Evolutionary conservation across 92 coral and sea anemone species (phyloP).

Genomic region (Parazoanthus swiftii): DNA sequence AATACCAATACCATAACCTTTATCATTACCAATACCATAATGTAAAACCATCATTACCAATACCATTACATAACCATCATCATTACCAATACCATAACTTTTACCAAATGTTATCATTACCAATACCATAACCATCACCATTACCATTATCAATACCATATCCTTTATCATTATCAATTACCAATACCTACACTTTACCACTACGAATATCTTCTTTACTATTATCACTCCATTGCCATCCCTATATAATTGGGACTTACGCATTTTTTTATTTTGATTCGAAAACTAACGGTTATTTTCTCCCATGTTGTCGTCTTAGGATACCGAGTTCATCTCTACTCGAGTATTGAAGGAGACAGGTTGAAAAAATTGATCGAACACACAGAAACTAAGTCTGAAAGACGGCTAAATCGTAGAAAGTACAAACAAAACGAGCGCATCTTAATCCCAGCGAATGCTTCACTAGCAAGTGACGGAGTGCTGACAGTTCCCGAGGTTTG

Average conservation of each 20-base stretch:
- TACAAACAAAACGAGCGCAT: neutral
- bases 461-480: neutral
- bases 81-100: neutral
- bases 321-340: conserved; percentile 9
- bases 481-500: neutral
- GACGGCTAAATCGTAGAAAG: neutral
- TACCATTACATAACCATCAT: no score
- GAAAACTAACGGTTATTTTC: neutral
- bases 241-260: neutral
- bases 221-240: no score
- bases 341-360: conserved; percentile 6
- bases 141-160: no score
- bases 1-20: neutral
- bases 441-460: neutral
- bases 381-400: neutral
- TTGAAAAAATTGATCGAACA: neutral
- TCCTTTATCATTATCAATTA: no score
- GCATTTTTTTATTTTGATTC: neutral
- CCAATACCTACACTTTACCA: no score
- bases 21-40: neutral
- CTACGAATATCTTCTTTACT: neutral
- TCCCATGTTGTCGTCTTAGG: neutral
- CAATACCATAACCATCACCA: no score
- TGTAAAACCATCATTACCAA: no score
- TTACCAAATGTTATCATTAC: neutral